These are phyloP conservation scores for Leucoptera coffeella DNA, from an alignment of 2,888 invertebrate genomes.

Conservation along the genomic window DNA sequence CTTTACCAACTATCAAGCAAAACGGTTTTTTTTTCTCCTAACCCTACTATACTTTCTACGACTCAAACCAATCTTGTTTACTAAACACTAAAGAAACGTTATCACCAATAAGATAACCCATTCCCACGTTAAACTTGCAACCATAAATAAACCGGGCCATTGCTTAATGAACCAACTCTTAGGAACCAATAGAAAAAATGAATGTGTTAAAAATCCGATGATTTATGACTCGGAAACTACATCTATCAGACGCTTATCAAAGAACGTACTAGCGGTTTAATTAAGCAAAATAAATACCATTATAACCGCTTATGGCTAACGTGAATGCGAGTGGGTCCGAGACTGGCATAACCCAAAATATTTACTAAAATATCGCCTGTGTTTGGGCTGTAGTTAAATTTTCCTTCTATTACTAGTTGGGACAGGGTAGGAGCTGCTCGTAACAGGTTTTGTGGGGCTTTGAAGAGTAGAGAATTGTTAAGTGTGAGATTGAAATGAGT, in stretches of 20 bases:
- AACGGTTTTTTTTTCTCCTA: no score
- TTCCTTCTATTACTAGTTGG: constrained; percentile 23
- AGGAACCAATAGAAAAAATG: no score
- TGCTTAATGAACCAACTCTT: no score
- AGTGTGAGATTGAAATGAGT: not conserved
- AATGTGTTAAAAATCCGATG: no score
- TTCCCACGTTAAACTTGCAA: no score
- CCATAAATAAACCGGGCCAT: no score
- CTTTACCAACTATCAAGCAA: no score
- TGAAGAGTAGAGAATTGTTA: constrained; percentile 5
- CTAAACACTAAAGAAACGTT: no score
- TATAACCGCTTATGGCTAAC: constrained; percentile 7
- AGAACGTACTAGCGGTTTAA: constrained; percentile 7
- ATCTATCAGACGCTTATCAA: constrained; percentile 1
- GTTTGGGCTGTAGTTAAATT: constrained; percentile 46
- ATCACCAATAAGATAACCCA: no score
- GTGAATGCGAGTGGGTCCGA: constrained; percentile 14
- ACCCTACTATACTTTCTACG: no score
- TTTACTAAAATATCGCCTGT: constrained; percentile 47
- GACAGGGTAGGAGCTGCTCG: constrained; percentile 19
- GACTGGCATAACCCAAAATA: constrained; percentile 37
- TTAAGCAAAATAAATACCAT: constrained; percentile 6
- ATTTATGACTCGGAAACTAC: no score
- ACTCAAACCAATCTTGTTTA: no score
- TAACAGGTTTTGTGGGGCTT: constrained; percentile 9